These are phyloP conservation scores for Hyles vespertilio DNA, from an alignment of 1,140 invertebrate species.

Conservation along the genomic window DNA sequence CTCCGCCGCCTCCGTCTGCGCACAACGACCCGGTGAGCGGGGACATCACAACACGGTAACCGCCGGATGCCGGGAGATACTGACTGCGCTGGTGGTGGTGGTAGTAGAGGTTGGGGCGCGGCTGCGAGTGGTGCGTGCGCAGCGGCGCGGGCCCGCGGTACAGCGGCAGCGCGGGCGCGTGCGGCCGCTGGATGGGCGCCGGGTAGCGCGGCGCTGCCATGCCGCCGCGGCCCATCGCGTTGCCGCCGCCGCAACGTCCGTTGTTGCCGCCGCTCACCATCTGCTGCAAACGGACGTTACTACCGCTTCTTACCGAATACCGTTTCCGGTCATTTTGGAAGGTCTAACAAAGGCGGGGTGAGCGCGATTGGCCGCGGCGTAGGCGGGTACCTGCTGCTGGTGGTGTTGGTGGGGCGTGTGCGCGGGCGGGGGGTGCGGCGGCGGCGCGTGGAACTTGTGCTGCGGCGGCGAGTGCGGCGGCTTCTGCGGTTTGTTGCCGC, in stretches of 20 bases:
- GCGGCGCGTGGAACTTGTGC: conserved; percentile 67
- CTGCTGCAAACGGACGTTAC: conserved; percentile 29
- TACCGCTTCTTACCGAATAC: conserved; percentile 13
- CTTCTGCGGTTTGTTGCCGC: conserved; percentile 50
- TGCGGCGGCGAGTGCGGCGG: conserved; percentile 68
- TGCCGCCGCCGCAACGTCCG: conserved; percentile 38
- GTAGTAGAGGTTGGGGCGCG: conserved; percentile 46
- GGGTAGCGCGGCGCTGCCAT: conserved; percentile 61
- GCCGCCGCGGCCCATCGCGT: conserved; percentile 43
- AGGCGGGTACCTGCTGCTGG: conserved; percentile 34
- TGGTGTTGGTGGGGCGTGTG: conserved; percentile 42
- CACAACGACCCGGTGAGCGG: conserved; percentile 11
- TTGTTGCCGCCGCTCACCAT: conserved; percentile 56
- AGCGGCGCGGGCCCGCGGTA: conserved; percentile 47
- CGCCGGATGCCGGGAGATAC: conserved; percentile 17
- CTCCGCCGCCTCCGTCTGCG: conserved; percentile 43
- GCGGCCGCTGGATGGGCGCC: conserved; percentile 69
- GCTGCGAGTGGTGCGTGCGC: conserved; percentile 38
- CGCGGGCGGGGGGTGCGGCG: conserved; percentile 29
- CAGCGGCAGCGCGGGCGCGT: conserved; percentile 51
- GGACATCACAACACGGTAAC: not conserved
- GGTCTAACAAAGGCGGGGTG: no score
- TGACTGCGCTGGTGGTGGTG: conserved; percentile 62
- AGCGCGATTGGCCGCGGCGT: no score
- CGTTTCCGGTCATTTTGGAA: conserved; percentile 3